Evolutionary conservation across 1,140 invertebrate genomes (phyloP).

Genomic region (Pseudomyrmex flavicornis): DNA sequence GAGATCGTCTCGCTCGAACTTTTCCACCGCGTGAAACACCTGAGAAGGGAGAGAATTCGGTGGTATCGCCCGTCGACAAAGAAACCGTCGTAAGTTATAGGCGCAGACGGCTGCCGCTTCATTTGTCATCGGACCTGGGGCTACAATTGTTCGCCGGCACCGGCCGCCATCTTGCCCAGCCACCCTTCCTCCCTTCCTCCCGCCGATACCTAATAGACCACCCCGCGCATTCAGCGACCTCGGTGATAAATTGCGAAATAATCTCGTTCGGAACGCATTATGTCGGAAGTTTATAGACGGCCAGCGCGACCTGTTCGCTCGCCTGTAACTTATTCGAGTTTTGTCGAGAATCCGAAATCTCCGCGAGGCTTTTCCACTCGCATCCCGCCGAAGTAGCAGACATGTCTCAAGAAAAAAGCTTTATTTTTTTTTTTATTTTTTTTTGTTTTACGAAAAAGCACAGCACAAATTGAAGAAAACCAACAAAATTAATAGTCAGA

Average conservation of each 20-base stretch:
- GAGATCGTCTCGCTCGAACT: constrained; percentile 5
- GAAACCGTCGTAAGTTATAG: constrained; percentile 56
- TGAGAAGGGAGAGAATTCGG: constrained; percentile 31
- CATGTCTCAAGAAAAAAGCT: neutral
- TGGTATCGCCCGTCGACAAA: constrained; percentile 50
- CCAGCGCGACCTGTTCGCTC: constrained; percentile 30
- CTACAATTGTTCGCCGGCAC: constrained; percentile 55
- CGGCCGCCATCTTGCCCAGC: constrained; percentile 48
- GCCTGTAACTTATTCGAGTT: constrained; percentile 51
- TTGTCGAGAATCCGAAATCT: constrained; percentile 38
- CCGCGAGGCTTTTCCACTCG: neutral
- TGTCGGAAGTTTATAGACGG: constrained; percentile 55
- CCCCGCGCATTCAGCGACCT: constrained; percentile 46
- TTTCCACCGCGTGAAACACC: constrained; percentile 44
- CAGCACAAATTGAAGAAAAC: too few species aligned
- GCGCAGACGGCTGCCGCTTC: constrained; percentile 53
- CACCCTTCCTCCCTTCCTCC: constrained; percentile 12
- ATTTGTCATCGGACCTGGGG: constrained; percentile 50
- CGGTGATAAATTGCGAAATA: constrained; percentile 61
- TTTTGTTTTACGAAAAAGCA: too few species aligned
- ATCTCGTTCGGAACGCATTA: constrained; percentile 55
- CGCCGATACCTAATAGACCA: constrained; percentile 56
- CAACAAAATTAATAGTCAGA: too few species aligned
- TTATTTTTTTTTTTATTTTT: too few species aligned
- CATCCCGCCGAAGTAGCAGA: neutral